Evolutionary conservation across 2,797 vertebrate genomes (phyloP).

Genomic region (Hoplostethus mediterraneus): DNA sequence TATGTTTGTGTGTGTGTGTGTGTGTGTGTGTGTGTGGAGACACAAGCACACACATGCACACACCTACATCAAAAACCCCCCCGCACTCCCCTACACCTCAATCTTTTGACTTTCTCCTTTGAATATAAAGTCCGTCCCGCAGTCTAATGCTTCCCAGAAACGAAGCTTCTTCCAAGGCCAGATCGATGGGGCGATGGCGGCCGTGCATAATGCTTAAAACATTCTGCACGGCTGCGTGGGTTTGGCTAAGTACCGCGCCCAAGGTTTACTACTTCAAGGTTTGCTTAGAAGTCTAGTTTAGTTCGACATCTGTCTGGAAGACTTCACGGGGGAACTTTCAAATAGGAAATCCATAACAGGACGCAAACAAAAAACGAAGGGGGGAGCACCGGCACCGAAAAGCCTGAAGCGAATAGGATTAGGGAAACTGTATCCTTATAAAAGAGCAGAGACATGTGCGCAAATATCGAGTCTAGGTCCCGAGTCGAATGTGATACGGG

Average conservation of each 20-base stretch:
- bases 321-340: slow-evolving; percentile 18
- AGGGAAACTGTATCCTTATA: background rate
- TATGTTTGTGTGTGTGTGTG: slow-evolving; percentile 1
- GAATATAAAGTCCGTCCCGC: slow-evolving; percentile 58
- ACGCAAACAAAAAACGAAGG: slow-evolving; percentile 1
- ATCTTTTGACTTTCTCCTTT: slow-evolving; percentile 33
- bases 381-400: accelerated
- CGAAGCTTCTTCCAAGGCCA: slow-evolving; percentile 58
- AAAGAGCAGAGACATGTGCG: too few relatives aligned
- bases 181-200: slow-evolving; percentile 64
- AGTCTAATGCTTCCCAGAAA: slow-evolving; percentile 58
- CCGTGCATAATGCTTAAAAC: slow-evolving; percentile 57
- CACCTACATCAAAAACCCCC: slow-evolving; percentile 4
- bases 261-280: slow-evolving; percentile 70
- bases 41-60: background rate
- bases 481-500: too few relatives aligned
- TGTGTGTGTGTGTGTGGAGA: too few relatives aligned
- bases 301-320: slow-evolving; percentile 22
- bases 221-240: background rate
- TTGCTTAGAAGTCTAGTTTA: slow-evolving; percentile 35
- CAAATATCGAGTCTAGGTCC: too few relatives aligned
- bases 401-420: background rate
- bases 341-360: slow-evolving; percentile 6
- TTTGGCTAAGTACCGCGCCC: slow-evolving; percentile 50
- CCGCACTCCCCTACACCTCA: slow-evolving; percentile 23